Base-by-base conservation (phyloP, 2,888 invertebrate species). In the Torymus tubicola region DNA sequence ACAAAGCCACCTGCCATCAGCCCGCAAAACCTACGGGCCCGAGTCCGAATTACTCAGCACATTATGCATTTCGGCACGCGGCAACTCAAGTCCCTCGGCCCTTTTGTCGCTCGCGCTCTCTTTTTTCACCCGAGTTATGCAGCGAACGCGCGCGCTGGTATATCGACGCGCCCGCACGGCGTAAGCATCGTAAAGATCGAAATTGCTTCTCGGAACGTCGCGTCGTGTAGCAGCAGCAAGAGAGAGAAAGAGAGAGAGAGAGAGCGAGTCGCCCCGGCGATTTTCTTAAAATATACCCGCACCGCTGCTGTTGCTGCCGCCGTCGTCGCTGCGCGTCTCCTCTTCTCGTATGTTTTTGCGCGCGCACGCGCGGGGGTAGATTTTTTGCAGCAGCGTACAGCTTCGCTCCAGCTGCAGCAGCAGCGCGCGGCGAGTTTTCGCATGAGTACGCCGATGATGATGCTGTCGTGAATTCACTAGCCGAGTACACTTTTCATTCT, bases 131-230 rank as follows among this genome's bases (percentile, higher is more conserved):
- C 16, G 65, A 67, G 57, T 64, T 52, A 57, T 58, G 64, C 64
- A 42, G 42, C 8, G 42, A 42, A 65, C 55, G 18, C 10, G 21
- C 42, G 55, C 55, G 18, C 10, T n/a, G 55, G 55, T 21, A 73
- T 74, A 73, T 74, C 73, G 63, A 69, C 70, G 53, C 74, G 60
- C 74, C 74, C 74, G 70, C 52, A 60, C 21, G 61, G 64, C 58
- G 85, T 88, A 88, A 87, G 87, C 88, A 87, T 88, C 88, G 87
- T 88, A 88, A 88, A 88, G 86, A 88, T 87, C 86, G 86, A 86
- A 88, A 88, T 88, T 87, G 86, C 85, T 88, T 88, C 88, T 87
- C 78, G 85, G 88, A 88, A 88, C 84, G 83, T 87, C 83, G 84
- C 84, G 84, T 58, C 24, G 50, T 55, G 31, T 5, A 21, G 11